Base-by-base conservation (phyloP, 2,113 vertebrate species). In the Burhinus bistriatus region DNA sequence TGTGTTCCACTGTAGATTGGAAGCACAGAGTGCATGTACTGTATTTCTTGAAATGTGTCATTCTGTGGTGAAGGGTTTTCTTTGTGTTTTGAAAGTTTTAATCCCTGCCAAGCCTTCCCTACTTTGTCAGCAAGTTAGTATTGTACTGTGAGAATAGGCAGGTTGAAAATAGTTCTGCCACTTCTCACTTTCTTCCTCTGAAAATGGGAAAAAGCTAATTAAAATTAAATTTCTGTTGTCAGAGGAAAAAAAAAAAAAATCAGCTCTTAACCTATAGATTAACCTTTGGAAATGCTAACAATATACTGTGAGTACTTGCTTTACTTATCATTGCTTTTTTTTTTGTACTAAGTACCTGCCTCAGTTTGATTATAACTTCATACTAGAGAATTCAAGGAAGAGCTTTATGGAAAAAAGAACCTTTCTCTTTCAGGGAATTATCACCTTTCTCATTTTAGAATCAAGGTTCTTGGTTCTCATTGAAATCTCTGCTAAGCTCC, bases 241-340 rank as follows among this genome's bases (percentile, higher is more conserved):
- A 89, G 62, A 23, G 47, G 22, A 1, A 59, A 30, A 77, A 86
- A 59, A 30, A 77, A 86, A 82, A 72, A 57, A 42, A 27, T 19
- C 45, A 40, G 19, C 22, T 57, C 70, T 85, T 47, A 65, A 88
- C 12, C 26, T 79, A 17, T 30, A 81, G 27, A 88, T 87, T 84
- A 96, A 89, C 26, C 18, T 93, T 94, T 94, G 17, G 49, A 91
- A 87, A 70, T 93, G 55, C 72, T 83, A 94, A 49, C 29, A 89
- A 44, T 65, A 36, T 71, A 32, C 42, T 5, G 2, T 59, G 45
- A 87, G 14, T 76, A 25, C 15, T 85, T 86, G 23, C 9, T 93
- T 86, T 87, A n/a, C 23, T 66, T 92, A 36, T 25, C 75, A 26
- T 79, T 79, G 17, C 5, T 12, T 47, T 78, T 61, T 32, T 23